Conservation (phyloP, 2,797 vertebrate genomes). For the Dendrocincla tyrannina region DNA sequence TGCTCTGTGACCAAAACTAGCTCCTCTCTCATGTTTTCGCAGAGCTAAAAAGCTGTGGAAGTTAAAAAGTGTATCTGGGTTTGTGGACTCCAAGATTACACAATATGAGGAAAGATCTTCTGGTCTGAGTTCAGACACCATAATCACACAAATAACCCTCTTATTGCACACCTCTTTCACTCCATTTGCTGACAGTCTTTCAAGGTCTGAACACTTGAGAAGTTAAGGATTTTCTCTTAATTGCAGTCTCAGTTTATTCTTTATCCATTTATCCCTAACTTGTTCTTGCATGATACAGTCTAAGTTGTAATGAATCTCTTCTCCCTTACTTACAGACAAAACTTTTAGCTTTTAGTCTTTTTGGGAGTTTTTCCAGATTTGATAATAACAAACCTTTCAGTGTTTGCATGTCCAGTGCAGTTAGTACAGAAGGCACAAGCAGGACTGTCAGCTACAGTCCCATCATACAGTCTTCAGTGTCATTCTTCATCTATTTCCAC, state of each 20-base stretch:
- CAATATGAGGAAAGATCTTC: not conserved
- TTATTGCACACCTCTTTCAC: not conserved
- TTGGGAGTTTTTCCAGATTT: not conserved
- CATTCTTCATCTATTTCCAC: constrained; percentile 16
- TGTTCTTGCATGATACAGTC: not conserved
- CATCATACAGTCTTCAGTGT: not conserved
- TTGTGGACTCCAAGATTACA: not conserved
- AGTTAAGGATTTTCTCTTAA: not conserved
- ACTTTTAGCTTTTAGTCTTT: not conserved
- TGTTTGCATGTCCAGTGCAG: not conserved
- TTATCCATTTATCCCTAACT: not conserved
- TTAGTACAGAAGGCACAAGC: not conserved
- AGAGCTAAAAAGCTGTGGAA: not conserved
- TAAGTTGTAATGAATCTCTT: not conserved
- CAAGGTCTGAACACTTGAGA: not conserved
- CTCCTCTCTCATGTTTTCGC: not conserved
- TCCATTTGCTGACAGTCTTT: not conserved
- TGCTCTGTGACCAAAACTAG: not conserved
- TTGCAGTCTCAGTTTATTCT: not conserved
- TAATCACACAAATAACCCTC: not conserved
- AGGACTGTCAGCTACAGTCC: not conserved
- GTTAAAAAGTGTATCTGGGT: not conserved
- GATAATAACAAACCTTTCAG: not conserved
- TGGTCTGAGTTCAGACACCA: not conserved
- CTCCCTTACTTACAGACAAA: not conserved